Evolutionary conservation across 2,888 invertebrate species (phyloP).

Genomic region (Caenorhabditis auriculariae): DNA sequence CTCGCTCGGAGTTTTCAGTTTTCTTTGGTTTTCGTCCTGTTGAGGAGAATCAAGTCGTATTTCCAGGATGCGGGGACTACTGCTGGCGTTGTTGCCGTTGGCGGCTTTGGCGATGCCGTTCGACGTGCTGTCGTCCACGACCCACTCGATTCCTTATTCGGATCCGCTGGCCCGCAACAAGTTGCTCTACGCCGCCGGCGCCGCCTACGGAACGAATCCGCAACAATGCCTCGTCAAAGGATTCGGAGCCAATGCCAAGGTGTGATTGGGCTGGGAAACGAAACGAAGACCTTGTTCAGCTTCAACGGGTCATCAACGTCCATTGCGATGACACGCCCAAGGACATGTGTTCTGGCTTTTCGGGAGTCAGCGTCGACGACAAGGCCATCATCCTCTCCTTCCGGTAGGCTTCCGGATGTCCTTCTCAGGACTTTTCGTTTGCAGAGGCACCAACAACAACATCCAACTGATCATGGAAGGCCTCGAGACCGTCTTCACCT

Average conservation of each 20-base stretch:
- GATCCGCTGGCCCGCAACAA: conserved; percentile 20
- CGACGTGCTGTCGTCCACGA: too few relatives aligned
- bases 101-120: too few relatives aligned
- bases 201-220: conserved; percentile 21
- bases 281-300: neutral
- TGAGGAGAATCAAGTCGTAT: too few relatives aligned
- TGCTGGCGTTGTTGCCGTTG: too few relatives aligned
- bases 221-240: conserved; percentile 24
- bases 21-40: too few relatives aligned
- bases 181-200: conserved; percentile 22
- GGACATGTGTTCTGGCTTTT: conserved; percentile 34
- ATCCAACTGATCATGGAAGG: conserved; percentile 41
- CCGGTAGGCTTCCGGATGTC: conserved; percentile 7
- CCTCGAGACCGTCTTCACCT: conserved; percentile 28
- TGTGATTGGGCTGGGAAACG: neutral
- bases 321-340: conserved; percentile 20
- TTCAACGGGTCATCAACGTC: conserved; percentile 10
- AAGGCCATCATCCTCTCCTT: conserved; percentile 44
- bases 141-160: conserved; percentile 27
- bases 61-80: too few relatives aligned
- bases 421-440: too few relatives aligned
- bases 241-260: neutral
- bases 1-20: too few relatives aligned
- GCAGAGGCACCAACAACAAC: conserved; percentile 36
- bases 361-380: conserved; percentile 31